A percentile compares a stretch with the other conserved stretches of the same genome.
phyloP scores from a whole-genome alignment of 2,888 invertebrate species.

The Brachycybe producta region DNA sequence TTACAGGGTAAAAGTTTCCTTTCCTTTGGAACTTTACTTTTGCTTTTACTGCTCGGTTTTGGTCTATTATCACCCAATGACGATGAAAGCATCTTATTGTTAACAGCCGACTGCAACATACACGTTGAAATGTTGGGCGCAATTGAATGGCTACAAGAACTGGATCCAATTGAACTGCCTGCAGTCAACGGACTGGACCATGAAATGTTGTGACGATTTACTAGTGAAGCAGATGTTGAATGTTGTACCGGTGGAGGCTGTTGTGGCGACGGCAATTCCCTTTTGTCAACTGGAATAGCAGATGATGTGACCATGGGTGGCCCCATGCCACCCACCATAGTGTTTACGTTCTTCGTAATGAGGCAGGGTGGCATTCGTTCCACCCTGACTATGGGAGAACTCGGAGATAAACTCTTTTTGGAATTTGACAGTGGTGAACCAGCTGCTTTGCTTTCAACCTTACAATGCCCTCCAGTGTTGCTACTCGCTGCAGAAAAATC shows the following conservation, averaged over 20 bases:
- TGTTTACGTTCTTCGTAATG: conserved; percentile 19
- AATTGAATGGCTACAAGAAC: neutral
- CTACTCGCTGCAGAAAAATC: neutral
- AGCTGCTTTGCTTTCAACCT: neutral
- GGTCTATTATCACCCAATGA: conserved; percentile 12
- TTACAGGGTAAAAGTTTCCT: conserved; percentile 28
- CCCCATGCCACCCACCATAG: neutral
- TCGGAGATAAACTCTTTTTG: conserved; percentile 27
- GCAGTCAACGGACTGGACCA: too few species aligned
- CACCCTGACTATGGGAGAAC: conserved; percentile 31
- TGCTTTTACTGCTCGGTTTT: conserved; percentile 17
- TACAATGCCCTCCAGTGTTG: conserved; percentile 3
- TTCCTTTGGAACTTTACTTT: conserved; percentile 21
- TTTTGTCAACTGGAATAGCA: conserved; percentile 16
- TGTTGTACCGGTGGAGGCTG: conserved; percentile 20
- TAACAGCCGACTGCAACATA: neutral
- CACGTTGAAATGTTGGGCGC: neutral
- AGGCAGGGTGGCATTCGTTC: conserved; percentile 29
- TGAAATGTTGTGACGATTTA: too few species aligned
- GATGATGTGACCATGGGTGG: conserved; percentile 5
- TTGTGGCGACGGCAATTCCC: conserved; percentile 21
- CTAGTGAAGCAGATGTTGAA: conserved; percentile 1
- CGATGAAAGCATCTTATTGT: neutral
- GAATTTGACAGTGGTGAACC: conserved; percentile 7
- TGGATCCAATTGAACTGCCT: neutral